These are phyloP conservation scores for Clepsis dumicolana DNA, from an alignment of 2,888 invertebrate genomes.

Conservation along the genomic window DNA sequence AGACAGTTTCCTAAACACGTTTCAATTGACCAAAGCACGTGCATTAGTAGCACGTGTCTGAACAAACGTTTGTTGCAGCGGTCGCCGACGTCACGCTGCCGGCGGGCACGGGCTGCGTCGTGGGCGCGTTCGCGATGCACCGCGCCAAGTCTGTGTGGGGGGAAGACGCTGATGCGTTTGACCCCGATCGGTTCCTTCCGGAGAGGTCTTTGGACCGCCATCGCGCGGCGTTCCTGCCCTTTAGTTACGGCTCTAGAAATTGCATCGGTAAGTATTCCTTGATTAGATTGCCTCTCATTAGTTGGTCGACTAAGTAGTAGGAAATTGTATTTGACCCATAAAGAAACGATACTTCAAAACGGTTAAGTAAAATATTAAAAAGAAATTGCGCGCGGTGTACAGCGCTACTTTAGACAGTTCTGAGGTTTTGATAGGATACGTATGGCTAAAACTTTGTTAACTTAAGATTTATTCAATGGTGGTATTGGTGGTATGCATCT, in stretches of 20 bases:
- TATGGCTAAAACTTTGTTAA: too few species aligned
- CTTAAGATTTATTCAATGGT: too few species aligned
- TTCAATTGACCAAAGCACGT: too few species aligned
- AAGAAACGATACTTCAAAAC: too few species aligned
- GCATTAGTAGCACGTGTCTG: background rate
- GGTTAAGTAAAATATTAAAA: too few species aligned
- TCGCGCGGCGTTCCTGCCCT: constrained; percentile 79
- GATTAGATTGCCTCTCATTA: background rate
- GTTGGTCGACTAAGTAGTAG: background rate
- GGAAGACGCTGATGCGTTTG: constrained; percentile 83
- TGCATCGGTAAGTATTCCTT: constrained; percentile 71
- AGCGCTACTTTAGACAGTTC: too few species aligned
- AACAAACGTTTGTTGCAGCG: constrained; percentile 59
- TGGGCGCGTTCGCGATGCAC: constrained; percentile 79
- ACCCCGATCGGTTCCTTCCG: constrained; percentile 87
- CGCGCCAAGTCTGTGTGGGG: constrained; percentile 83
- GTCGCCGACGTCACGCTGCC: constrained; percentile 72
- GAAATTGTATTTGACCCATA: background rate
- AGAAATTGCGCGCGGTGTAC: too few species aligned
- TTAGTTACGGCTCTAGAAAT: constrained; percentile 80
- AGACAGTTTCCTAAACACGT: too few species aligned
- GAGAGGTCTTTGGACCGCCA: constrained; percentile 75
- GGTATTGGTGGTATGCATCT: too few species aligned
- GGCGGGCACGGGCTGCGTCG: constrained; percentile 73
- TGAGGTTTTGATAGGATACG: too few species aligned